Evolutionary conservation across 2,797 vertebrate species (phyloP).

Genomic region (Cryptoprocta ferox): DNA sequence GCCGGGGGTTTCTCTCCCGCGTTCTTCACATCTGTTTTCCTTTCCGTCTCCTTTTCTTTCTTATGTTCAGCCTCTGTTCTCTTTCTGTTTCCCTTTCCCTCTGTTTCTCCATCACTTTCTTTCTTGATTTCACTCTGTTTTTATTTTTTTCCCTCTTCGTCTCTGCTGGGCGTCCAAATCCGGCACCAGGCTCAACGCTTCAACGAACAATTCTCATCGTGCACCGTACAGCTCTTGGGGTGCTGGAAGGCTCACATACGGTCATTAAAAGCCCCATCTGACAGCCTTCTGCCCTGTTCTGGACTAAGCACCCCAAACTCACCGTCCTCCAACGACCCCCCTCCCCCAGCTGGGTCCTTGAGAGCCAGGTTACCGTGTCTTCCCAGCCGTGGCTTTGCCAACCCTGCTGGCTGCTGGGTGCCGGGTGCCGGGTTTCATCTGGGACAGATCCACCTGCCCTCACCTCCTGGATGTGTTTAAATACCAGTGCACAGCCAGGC

Average conservation of each 20-base stretch:
- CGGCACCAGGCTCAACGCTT: not conserved
- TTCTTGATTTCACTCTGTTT: not conserved
- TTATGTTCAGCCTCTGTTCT: not conserved
- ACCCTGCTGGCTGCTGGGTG: rapidly evolving
- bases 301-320: not conserved
- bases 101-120: not conserved
- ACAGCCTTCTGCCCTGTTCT: not conserved
- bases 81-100: not conserved
- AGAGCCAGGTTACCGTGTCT: not conserved
- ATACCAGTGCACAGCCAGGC: rapidly evolving
- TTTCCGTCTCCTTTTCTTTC: not conserved
- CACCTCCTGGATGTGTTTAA: not conserved
- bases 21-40: not conserved
- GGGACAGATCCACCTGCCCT: not conserved
- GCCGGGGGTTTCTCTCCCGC: not conserved
- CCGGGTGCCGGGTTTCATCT: not conserved
- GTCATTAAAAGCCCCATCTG: not conserved
- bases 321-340: not conserved
- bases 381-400: not conserved
- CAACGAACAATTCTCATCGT: not conserved
- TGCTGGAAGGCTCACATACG: not conserved
- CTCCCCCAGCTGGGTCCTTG: not conserved
- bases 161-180: not conserved
- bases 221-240: not conserved
- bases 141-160: not conserved